These are phyloP conservation scores for Platyrinchus mystaceus DNA, from an alignment of 2,797 vertebrate genomes.

Conservation along the genomic window DNA sequence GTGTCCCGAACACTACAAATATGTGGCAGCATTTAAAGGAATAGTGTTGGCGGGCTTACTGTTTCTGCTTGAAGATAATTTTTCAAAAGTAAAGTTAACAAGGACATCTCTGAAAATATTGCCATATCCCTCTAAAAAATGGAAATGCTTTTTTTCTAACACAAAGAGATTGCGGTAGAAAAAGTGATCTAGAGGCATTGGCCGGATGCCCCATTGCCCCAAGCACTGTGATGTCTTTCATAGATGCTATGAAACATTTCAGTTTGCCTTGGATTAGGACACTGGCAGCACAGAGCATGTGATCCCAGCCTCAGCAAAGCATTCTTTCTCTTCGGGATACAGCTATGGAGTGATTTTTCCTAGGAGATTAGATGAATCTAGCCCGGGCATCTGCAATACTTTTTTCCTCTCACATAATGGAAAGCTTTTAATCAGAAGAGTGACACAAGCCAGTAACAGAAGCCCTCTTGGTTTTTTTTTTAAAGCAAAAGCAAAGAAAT, in stretches of 20 bases:
- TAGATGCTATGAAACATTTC: constrained; percentile 49
- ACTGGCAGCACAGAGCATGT: constrained; percentile 45
- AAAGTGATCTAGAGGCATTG: constrained; percentile 26
- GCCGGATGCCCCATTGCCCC: constrained; percentile 24
- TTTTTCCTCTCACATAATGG: constrained; percentile 25
- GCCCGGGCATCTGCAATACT: constrained; percentile 26
- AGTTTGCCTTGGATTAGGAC: constrained; percentile 56
- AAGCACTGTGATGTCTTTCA: constrained; percentile 45
- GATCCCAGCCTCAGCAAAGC: constrained; percentile 51
- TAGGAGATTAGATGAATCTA: constrained; percentile 45
- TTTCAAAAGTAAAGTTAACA: not conserved
- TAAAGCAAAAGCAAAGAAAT: constrained; percentile 1
- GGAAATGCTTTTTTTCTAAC: not conserved
- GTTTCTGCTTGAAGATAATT: not conserved
- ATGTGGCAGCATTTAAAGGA: not conserved
- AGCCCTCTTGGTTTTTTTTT: not conserved
- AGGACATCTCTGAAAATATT: not conserved
- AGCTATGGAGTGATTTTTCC: constrained; percentile 48
- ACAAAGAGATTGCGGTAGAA: not conserved
- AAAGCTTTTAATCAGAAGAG: constrained; percentile 36
- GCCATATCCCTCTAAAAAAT: not conserved
- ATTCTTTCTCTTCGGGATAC: constrained; percentile 55
- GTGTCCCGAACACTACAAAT: not conserved
- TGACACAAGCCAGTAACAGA: not conserved
- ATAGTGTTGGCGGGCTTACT: not conserved